phyloP scores from a whole-genome alignment of 2,113 vertebrate species.

The Daubentonia madagascariensis region DNA sequence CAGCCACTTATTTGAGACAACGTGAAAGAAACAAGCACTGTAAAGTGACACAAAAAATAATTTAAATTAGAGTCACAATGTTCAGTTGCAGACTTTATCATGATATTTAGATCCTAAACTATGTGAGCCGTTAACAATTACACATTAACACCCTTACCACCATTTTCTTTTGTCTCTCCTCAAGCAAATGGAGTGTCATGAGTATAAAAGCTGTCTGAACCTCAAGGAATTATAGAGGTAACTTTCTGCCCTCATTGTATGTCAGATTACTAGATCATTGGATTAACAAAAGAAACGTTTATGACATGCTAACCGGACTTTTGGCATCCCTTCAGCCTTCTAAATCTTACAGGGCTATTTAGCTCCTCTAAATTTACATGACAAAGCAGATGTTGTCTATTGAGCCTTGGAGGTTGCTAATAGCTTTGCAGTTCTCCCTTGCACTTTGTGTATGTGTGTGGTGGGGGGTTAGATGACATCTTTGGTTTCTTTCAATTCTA shows the following conservation, averaged over 20 bases:
- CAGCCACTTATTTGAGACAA: not conserved
- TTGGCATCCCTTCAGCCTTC: not conserved
- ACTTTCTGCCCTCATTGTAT: slow-evolving; percentile 6
- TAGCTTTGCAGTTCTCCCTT: slow-evolving; percentile 21
- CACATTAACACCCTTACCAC: not conserved
- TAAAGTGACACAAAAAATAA: slow-evolving; percentile 2
- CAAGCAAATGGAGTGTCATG: not conserved
- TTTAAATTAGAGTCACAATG: not conserved
- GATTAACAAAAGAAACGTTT: not conserved
- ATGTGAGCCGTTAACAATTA: not conserved
- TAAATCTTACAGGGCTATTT: slow-evolving; percentile 6
- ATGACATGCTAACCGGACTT: not conserved
- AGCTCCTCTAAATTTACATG: slow-evolving; percentile 40
- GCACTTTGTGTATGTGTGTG: not conserved
- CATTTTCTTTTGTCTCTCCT: not conserved
- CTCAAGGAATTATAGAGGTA: not conserved
- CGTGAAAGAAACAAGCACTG: not conserved
- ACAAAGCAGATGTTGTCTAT: slow-evolving; percentile 29
- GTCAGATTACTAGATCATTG: not conserved
- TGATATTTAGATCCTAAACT: slow-evolving; percentile 18
- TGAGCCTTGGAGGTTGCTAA: not conserved
- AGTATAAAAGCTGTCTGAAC: not conserved
- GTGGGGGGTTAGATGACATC: not conserved
- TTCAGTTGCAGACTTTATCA: not conserved
- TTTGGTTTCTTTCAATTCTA: not conserved